Evolutionary conservation across 2,113 vertebrate species (phyloP).

Genomic region (Cheirogaleus medius): DNA sequence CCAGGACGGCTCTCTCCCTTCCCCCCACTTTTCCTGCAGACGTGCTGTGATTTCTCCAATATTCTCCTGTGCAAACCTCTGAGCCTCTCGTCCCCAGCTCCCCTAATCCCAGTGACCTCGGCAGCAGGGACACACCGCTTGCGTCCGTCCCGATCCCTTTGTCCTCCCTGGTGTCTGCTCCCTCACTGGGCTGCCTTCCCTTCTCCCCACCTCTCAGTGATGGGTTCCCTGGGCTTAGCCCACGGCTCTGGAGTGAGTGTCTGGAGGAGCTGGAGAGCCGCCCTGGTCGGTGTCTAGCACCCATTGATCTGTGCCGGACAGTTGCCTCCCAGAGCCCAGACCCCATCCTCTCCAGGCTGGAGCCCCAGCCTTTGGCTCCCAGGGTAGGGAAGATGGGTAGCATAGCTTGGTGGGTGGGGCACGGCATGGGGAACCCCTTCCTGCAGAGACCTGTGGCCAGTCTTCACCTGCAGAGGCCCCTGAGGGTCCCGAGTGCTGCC

Average conservation of each 20-base stretch:
- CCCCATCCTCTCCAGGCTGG: background rate
- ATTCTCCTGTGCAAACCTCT: background rate
- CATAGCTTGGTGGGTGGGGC: background rate
- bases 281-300: background rate
- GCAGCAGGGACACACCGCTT: background rate
- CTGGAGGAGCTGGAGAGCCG: background rate
- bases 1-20: background rate
- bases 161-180: background rate
- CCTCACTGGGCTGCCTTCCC: background rate
- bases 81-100: too few species aligned
- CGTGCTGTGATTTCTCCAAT: background rate
- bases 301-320: background rate
- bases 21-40: background rate
- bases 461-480: background rate
- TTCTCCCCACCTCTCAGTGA: background rate
- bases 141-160: background rate
- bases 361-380: background rate
- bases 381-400: background rate
- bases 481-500: background rate
- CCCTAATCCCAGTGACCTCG: background rate
- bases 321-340: background rate
- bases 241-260: background rate
- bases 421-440: background rate
- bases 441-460: background rate
- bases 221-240: too few species aligned